Base-by-base conservation (phyloP, 2,888 invertebrate species). In the Zaprionus bogoriensis region DNA sequence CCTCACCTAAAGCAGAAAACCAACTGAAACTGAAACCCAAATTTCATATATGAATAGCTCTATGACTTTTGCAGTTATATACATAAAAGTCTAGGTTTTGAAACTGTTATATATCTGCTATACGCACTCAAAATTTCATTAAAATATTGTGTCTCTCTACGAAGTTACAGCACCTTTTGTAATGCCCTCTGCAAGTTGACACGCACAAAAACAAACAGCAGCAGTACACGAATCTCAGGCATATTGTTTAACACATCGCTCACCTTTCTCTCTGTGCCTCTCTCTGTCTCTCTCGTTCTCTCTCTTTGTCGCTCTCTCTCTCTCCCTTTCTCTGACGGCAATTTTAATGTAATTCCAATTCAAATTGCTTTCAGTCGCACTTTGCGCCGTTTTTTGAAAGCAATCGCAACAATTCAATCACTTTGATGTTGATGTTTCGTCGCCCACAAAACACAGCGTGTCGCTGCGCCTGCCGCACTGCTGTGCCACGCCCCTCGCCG, bases 371-470 rank as follows among this genome's bases (percentile, higher is more conserved):
- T 57, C 57, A 64, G 64, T 57, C 52, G 46, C 44, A 20, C 20
- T 20, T 20, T 39, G 58, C 60, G 63, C 66, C 58, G 58, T 63
- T 71, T 67, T 67, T 62, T 77, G 70, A 75, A 86, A 87, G 89
- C 83, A 87, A 88, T 88, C 88, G 86, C 77, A 77, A 86, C 85
- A 84, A 87, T 84, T 88, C 87, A 88, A 87, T 87, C 82, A 87
- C 86, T 87, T 87, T 87, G 86, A 88, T 88, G 89, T 88, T n/a
- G n/a, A n/a, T n/a, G n/a, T n/a, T n/a, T 78, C 86, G 79, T 63
- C 74, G 70, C 77, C 81, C 87, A 83, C 82, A 87, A 82, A 86
- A 84, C 81, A 80, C 55, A 58, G 17, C 45, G 42, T n/a, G n/a
- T n/a, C n/a, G 28, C 52, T 38, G 39, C 54, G 62, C 54, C 63